Evolutionary conservation across 1,140 invertebrate genomes (phyloP).

Genomic region (Berghia stephanieae): DNA sequence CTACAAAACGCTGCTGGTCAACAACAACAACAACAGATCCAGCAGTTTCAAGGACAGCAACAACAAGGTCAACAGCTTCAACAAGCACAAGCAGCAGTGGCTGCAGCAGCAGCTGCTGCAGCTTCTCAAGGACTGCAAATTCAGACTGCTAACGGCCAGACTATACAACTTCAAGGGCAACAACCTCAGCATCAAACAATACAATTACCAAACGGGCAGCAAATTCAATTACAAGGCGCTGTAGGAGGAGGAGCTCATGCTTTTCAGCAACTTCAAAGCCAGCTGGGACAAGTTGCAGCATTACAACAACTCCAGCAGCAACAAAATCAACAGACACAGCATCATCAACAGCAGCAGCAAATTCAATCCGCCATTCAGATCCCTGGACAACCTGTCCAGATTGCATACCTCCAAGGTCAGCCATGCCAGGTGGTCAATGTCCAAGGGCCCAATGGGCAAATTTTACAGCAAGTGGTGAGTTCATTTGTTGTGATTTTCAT

Average conservation of each 20-base stretch:
- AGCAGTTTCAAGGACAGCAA: conserved; percentile 18
- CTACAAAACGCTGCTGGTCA: too few relatives aligned
- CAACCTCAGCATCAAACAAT: neutral
- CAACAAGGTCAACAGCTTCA: conserved; percentile 25
- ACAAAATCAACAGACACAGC: neutral
- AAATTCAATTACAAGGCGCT: neutral
- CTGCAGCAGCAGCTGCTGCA: conserved; percentile 15
- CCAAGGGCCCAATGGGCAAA: conserved; percentile 31
- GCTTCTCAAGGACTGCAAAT: conserved; percentile 23
- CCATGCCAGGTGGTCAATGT: conserved; percentile 30
- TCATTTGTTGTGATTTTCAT: neutral
- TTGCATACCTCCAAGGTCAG: conserved; percentile 28
- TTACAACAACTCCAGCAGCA: conserved; percentile 27
- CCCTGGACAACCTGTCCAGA: conserved; percentile 23
- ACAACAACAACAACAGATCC: conserved; percentile 21
- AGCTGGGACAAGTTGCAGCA: neutral
- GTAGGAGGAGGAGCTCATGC: too few relatives aligned
- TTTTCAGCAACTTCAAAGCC: neutral
- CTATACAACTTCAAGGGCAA: conserved; percentile 19
- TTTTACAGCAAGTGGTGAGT: conserved; percentile 30
- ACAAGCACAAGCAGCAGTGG: too few relatives aligned
- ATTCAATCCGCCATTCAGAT: conserved; percentile 23
- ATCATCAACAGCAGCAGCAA: conserved; percentile 15
- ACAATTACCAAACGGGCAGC: neutral
- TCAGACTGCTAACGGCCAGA: neutral